A percentile compares a stretch with the other conserved stretches of the same genome.
Evolutionary conservation across 2,113 vertebrate genomes (phyloP).

Genomic region (Ornithorhynchus anatinus): DNA sequence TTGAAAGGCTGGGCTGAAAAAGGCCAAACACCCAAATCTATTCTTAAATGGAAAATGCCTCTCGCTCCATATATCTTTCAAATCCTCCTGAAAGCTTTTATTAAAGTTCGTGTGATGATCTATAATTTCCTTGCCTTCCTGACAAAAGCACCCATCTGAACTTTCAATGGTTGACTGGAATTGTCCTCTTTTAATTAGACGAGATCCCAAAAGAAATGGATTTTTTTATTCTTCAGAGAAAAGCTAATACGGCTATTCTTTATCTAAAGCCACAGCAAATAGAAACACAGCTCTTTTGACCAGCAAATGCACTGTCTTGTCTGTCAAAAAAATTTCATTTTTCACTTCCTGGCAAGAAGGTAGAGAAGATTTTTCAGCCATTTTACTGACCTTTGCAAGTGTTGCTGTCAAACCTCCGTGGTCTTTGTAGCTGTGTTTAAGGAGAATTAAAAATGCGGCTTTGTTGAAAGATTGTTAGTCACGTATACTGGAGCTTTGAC

Average conservation of each 20-base stretch:
- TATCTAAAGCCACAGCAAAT: not conserved
- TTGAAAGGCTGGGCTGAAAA: not conserved
- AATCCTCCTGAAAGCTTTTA: conserved; percentile 3
- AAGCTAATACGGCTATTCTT: conserved; percentile 26
- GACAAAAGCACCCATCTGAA: conserved; percentile 17
- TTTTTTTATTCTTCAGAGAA: not conserved
- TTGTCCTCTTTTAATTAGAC: conserved; percentile 27
- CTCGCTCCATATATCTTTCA: conserved; percentile 19
- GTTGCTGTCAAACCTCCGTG: conserved; percentile 34
- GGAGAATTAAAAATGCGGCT: conserved; percentile 20
- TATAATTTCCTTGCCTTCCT: not conserved
- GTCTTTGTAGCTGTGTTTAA: conserved; percentile 33
- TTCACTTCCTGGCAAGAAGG: conserved; percentile 6
- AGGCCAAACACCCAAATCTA: not conserved
- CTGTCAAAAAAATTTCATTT: conserved; percentile 43
- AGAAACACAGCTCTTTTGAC: conserved; percentile 22
- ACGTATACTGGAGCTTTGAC: not conserved
- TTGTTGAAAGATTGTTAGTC: not conserved
- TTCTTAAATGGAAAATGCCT: fast-evolving
- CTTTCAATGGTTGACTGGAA: conserved; percentile 23
- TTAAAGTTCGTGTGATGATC: not conserved
- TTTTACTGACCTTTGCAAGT: not conserved
- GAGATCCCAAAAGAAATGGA: not conserved
- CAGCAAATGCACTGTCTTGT: conserved; percentile 8
- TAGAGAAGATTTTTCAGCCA: not conserved